These are phyloP conservation scores for Carassius gibelio DNA, from an alignment of 2,113 vertebrate genomes.

Conservation along the genomic window DNA sequence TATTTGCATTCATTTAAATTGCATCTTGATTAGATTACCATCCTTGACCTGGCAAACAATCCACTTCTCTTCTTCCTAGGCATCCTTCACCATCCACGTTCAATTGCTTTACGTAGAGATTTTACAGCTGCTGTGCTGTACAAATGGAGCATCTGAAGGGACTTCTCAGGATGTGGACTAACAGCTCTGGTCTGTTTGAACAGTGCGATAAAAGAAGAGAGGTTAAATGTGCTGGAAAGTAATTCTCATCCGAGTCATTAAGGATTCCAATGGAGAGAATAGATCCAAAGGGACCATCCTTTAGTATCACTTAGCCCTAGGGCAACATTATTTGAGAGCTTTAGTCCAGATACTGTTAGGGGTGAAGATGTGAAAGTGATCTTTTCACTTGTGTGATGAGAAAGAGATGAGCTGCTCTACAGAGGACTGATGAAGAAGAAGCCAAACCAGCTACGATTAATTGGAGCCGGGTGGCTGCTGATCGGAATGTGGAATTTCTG, in stretches of 20 bases:
- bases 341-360: conserved; percentile 36
- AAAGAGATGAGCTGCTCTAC: too few relatives aligned
- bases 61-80: background rate
- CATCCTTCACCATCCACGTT: conserved; percentile 24
- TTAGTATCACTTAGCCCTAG: conserved; percentile 44
- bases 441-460: too few relatives aligned
- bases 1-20: background rate
- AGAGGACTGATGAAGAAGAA: too few relatives aligned
- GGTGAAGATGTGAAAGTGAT: background rate
- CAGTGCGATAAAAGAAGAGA: conserved; percentile 17
- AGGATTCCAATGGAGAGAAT: conserved; percentile 30
- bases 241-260: conserved; percentile 32
- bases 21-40: conserved; percentile 3
- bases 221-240: conserved; percentile 20
- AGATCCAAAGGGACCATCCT: conserved; percentile 39
- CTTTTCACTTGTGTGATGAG: too few relatives aligned
- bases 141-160: background rate
- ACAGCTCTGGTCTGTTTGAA: conserved; percentile 22
- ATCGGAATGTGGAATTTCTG: too few relatives aligned
- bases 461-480: too few relatives aligned
- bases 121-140: background rate
- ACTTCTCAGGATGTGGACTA: conserved; percentile 20
- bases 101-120: background rate
- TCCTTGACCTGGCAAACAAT: conserved; percentile 7
- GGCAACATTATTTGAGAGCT: conserved; percentile 16